These are phyloP conservation scores for Aeoliscus strigatus DNA, from an alignment of 2,797 vertebrate species.

Conservation along the genomic window DNA sequence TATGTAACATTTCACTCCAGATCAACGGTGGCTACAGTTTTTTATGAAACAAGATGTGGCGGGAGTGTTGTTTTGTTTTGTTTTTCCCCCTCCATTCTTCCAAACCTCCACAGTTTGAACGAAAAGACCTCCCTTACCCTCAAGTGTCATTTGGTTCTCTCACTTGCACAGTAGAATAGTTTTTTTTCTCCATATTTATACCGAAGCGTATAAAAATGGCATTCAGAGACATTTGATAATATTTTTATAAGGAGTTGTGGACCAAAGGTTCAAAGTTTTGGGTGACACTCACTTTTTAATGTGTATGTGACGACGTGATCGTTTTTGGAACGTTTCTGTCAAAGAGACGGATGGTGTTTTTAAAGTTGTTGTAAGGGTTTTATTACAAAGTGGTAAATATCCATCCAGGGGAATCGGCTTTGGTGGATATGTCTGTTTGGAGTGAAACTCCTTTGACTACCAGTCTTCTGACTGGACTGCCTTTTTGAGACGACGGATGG, in stretches of 20 bases:
- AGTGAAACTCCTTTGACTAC: constrained; percentile 48
- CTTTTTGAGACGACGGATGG: constrained; percentile 47
- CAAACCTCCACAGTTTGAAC: constrained; percentile 67
- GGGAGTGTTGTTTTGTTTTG: constrained; percentile 49
- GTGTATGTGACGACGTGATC: constrained; percentile 38
- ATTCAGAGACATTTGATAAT: constrained; percentile 77
- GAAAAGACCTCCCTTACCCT: constrained; percentile 59
- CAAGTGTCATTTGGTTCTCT: constrained; percentile 66
- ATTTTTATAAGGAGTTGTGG: constrained; percentile 78
- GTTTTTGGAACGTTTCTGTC: constrained; percentile 53
- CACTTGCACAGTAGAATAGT: constrained; percentile 76
- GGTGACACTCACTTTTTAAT: constrained; percentile 65
- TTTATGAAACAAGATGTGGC: constrained; percentile 48
- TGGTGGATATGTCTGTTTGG: constrained; percentile 26
- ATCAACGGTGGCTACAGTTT: no score
- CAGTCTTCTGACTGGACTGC: constrained; percentile 56
- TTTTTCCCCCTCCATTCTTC: constrained; percentile 55
- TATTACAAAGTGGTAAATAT: constrained; percentile 28
- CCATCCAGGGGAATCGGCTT: constrained; percentile 11
- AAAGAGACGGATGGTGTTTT: constrained; percentile 39
- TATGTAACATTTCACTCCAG: constrained; percentile 32
- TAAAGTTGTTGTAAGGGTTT: constrained; percentile 42
- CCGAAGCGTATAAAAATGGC: constrained; percentile 51
- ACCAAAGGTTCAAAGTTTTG: constrained; percentile 72
- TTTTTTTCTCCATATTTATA: constrained; percentile 76